phyloP scores from a whole-genome alignment of 1,140 invertebrate species.

The Brachionus plicatilis region DNA sequence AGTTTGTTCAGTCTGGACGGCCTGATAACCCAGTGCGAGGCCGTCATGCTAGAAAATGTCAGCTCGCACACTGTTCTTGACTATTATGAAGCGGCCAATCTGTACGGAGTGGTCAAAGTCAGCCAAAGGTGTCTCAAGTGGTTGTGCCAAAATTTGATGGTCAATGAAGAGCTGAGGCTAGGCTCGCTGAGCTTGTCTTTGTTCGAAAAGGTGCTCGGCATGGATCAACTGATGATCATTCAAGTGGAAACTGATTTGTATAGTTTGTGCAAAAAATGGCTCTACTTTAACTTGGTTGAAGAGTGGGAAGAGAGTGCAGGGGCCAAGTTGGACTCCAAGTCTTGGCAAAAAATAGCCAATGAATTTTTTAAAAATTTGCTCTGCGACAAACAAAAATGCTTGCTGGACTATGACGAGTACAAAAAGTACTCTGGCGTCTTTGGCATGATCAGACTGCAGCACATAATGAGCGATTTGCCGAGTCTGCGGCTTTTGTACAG shows the following conservation, averaged over 20 bases:
- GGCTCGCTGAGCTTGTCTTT: slow-evolving; percentile 44
- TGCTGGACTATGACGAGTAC: neutral
- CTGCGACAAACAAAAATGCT: neutral
- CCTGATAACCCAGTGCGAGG: slow-evolving; percentile 68
- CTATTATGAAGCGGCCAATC: slow-evolving; percentile 65
- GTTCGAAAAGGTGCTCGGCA: slow-evolving; percentile 64
- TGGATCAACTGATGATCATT: slow-evolving; percentile 67
- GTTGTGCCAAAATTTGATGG: slow-evolving; percentile 67
- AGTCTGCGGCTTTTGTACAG: slow-evolving; percentile 1
- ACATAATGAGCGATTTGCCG: slow-evolving; percentile 13
- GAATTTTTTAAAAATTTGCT: slow-evolving; percentile 31
- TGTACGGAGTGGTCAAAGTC: slow-evolving; percentile 65
- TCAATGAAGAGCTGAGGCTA: slow-evolving; percentile 56
- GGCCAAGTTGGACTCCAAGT: neutral
- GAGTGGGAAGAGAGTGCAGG: neutral
- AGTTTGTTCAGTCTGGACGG: slow-evolving; percentile 69
- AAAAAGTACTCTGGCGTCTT: neutral
- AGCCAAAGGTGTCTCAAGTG: slow-evolving; percentile 64
- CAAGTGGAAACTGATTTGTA: slow-evolving; percentile 77
- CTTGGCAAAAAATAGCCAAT: slow-evolving; percentile 29
- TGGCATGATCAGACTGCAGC: neutral
- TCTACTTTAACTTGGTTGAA: slow-evolving; percentile 58
- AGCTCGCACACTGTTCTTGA: slow-evolving; percentile 64
- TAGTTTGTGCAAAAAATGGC: slow-evolving; percentile 66
- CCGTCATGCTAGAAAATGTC: slow-evolving; percentile 71